A percentile compares a stretch with the other conserved stretches of the same genome.
These are phyloP conservation scores for Drosophila pachea DNA, from an alignment of 1,140 invertebrate genomes.

Conservation along the genomic window DNA sequence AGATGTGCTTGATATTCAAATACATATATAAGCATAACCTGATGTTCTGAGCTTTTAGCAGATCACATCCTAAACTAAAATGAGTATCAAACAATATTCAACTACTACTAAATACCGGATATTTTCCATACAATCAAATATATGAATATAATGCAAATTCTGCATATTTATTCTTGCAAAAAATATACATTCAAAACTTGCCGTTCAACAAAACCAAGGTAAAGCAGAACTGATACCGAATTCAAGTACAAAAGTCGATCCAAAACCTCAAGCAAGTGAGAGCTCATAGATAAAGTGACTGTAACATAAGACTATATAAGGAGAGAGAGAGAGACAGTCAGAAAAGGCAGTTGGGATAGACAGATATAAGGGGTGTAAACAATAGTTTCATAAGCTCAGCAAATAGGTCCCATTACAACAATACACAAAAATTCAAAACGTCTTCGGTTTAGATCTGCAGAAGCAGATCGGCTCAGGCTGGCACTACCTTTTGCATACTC, in stretches of 20 bases:
- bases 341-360: neutral
- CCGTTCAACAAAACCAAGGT: slow-evolving; percentile 16
- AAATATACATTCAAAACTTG: slow-evolving; percentile 6
- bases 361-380: no score
- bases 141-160: slow-evolving; percentile 19
- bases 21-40: neutral
- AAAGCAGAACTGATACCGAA: slow-evolving; percentile 22
- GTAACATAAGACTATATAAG: neutral
- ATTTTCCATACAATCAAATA: neutral
- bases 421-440: no score
- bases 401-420: no score
- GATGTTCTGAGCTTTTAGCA: neutral
- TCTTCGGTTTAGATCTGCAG: no score
- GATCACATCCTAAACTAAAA: neutral
- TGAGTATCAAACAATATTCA: slow-evolving; percentile 1
- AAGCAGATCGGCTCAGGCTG: no score
- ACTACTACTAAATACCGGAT: slow-evolving; percentile 1
- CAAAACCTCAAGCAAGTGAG: neutral
- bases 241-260: slow-evolving; percentile 6
- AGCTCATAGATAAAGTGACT: slow-evolving; percentile 6
- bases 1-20: neutral
- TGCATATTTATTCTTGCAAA: neutral
- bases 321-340: neutral
- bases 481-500: neutral
- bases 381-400: no score